phyloP scores from a whole-genome alignment of 2,113 vertebrate species.

The Myrmecophaga tridactyla region DNA sequence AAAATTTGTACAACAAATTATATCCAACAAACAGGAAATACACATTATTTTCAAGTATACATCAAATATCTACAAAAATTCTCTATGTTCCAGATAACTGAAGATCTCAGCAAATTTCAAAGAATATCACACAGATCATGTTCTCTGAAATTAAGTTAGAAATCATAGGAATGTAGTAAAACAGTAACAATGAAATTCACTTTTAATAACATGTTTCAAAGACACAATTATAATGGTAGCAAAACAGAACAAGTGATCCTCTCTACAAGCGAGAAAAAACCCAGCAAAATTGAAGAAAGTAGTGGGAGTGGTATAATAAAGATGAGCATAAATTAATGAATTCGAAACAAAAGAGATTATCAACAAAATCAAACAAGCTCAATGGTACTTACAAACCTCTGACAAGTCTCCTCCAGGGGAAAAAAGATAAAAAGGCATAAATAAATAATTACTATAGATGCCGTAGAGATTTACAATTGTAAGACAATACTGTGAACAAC shows the following conservation, averaged over 20 bases:
- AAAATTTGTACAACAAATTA: not conserved
- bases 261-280: not conserved
- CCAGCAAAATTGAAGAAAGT: not conserved
- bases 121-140: not conserved
- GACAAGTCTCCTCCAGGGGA: not conserved
- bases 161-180: not conserved
- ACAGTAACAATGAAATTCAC: not conserved
- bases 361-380: not conserved
- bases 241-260: not conserved
- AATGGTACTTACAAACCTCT: not conserved
- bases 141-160: slow-evolving; percentile 16
- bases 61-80: not conserved
- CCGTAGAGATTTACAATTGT: not conserved
- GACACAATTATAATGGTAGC: not conserved
- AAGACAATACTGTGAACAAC: not conserved
- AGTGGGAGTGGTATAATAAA: not conserved
- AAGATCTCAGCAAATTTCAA: not conserved
- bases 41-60: not conserved
- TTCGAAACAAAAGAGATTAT: not conserved
- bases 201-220: slow-evolving; percentile 1
- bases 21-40: not conserved
- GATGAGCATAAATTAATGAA: not conserved
- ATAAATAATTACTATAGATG: not conserved
- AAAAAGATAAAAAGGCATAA: not conserved
- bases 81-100: not conserved